Evolutionary conservation across 2,113 vertebrate species (phyloP).

Genomic region (Boleophthalmus pectinirostris): DNA sequence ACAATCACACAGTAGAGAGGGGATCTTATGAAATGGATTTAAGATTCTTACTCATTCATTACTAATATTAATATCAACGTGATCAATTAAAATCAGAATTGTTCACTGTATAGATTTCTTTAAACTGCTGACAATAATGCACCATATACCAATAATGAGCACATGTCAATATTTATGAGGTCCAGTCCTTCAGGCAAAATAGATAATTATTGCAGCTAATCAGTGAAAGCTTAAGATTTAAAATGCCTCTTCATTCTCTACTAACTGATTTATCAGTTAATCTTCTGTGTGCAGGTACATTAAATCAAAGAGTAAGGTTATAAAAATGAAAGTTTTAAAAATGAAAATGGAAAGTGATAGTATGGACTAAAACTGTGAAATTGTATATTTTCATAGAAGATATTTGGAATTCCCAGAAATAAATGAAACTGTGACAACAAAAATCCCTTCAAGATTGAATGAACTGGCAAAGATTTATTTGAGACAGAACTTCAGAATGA

Average conservation of each 20-base stretch:
- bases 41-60: neutral
- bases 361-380: no score
- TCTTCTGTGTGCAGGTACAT: constrained; percentile 3
- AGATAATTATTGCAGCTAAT: constrained; percentile 43
- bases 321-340: neutral
- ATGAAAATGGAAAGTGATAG: neutral
- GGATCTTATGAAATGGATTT: neutral
- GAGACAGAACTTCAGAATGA: no score
- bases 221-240: constrained; percentile 19
- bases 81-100: neutral
- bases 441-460: no score
- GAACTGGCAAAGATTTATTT: no score
- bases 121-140: constrained; percentile 32
- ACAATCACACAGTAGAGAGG: neutral
- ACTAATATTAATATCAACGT: neutral
- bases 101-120: neutral
- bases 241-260: constrained; percentile 25
- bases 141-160: neutral
- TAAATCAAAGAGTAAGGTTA: neutral
- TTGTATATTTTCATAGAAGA: no score
- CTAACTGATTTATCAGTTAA: constrained; percentile 43
- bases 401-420: no score
- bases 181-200: constrained; percentile 47
- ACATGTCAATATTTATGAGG: constrained; percentile 59
- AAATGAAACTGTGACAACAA: no score